A percentile compares a stretch with the other conserved stretches of the same genome.
Evolutionary conservation across 2,888 invertebrate genomes (phyloP).

Genomic region (Drosophila cognata): DNA sequence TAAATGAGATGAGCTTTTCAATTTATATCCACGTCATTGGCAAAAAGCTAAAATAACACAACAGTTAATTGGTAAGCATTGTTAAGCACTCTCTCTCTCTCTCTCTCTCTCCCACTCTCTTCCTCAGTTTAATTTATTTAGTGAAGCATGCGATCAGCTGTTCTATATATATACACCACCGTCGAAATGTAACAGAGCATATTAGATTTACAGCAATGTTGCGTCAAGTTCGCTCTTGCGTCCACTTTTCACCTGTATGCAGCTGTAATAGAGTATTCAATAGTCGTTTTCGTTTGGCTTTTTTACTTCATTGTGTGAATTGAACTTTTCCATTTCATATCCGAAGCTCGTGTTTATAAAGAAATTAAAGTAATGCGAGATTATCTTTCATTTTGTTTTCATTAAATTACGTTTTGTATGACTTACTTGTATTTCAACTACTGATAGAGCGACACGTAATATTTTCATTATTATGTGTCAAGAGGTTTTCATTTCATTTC

Average conservation of each 20-base stretch:
- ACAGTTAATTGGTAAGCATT: slow-evolving; percentile 21
- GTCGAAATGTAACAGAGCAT: neutral
- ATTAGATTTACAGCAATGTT: neutral
- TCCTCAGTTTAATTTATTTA: neutral
- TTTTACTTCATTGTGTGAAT: slow-evolving; percentile 4
- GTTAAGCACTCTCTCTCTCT: neutral
- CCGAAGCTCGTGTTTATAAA: slow-evolving; percentile 10
- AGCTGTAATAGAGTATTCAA: neutral
- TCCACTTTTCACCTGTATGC: neutral
- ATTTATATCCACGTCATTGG: slow-evolving; percentile 19
- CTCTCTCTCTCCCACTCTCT: neutral
- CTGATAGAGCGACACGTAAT: slow-evolving; percentile 41
- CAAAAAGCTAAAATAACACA: slow-evolving; percentile 19
- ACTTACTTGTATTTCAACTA: slow-evolving; percentile 16
- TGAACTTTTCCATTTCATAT: slow-evolving; percentile 40
- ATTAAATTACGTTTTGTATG: slow-evolving; percentile 63
- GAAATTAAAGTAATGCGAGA: slow-evolving; percentile 53
- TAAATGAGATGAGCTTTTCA: slow-evolving; percentile 5
- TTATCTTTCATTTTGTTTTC: slow-evolving; percentile 47
- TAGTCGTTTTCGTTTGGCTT: neutral
- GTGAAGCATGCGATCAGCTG: slow-evolving; percentile 32
- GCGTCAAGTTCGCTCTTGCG: neutral
- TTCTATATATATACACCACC: neutral
- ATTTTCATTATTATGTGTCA: slow-evolving; percentile 29
- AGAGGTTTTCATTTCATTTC: slow-evolving; percentile 20